phyloP scores from a whole-genome alignment of 1,140 invertebrate species.

The Anastrepha obliqua region DNA sequence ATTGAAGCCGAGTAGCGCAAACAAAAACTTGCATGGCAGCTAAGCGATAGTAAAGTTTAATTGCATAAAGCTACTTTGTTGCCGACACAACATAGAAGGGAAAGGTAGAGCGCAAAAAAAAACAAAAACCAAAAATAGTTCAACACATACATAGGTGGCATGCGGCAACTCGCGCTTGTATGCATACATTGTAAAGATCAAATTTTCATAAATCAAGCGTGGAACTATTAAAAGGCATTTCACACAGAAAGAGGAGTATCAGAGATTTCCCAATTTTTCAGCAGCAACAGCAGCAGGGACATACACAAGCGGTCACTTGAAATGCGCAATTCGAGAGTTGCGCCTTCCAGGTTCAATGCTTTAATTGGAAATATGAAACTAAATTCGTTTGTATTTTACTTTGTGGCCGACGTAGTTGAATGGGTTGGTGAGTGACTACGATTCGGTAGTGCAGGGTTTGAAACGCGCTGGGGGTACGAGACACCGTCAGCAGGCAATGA shows the following conservation, averaged over 20 bases:
- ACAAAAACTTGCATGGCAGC: slow-evolving; percentile 21
- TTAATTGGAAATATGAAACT: no score
- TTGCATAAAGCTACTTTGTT: slow-evolving; percentile 2
- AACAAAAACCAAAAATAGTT: neutral
- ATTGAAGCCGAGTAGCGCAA: neutral
- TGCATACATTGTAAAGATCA: neutral
- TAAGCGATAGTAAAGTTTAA: slow-evolving; percentile 49
- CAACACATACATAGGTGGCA: neutral
- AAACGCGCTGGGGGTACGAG: no score
- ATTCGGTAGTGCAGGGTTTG: no score
- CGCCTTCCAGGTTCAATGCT: no score
- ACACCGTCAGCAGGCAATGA: no score
- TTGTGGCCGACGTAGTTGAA: no score
- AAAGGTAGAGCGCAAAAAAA: neutral
- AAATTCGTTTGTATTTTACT: no score
- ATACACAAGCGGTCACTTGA: neutral
- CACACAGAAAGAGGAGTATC: neutral
- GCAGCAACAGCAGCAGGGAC: neutral
- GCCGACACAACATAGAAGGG: neutral
- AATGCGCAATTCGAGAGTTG: no score
- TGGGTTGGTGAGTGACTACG: no score
- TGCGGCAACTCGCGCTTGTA: neutral
- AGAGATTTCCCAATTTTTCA: neutral
- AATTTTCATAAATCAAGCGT: slow-evolving; percentile 50
- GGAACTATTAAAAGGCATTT: slow-evolving; percentile 18